Base-by-base conservation (phyloP, 2,888 invertebrate species). In the Erpobdella octoculata region DNA sequence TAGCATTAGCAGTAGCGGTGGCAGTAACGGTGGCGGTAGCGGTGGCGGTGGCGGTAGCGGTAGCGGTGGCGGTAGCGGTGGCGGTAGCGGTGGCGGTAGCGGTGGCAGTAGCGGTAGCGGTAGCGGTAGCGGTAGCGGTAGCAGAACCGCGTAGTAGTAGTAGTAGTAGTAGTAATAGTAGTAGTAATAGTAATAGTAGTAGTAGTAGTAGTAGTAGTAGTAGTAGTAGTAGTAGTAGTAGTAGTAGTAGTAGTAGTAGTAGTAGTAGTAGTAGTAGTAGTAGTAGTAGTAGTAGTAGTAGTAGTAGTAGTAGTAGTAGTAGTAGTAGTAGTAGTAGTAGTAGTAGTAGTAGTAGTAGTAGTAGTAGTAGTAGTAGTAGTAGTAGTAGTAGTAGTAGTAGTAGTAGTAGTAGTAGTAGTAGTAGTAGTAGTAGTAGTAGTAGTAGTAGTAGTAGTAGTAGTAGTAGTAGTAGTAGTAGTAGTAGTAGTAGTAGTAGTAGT, bases 161-260 rank as follows among this genome's bases (percentile, higher is more conserved):
- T 68, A 69, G 59, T 15, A 69, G 31, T 25, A 69, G 37, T 69
- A 69, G 15, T 6, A 58, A 46, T 67, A 8, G 33, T 15, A 15
- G 33, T 66, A 61, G 33, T 66, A 15, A 41, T 66, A 15, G 33
- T 8, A 15, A 41, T 15, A 15, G 6, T 8, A 59, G 33, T 66
- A 61, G 38, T 61, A 15, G 33, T 8, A 15, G 21, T 15, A 61
- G 21, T 37, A 61, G 8, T 66, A 61, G 21, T 66, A 61, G 18
- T 66, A 15, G 8, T 37, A 61, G 8, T 37, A 61, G 8, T 38
- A 61, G 21, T 66, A 61, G 18, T 66, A 61, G 18, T 66, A 61
- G 8, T 66, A 61, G 33, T 66, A 8, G 21, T 66, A 61, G 38
- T 66, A 8, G 33, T 66, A 61, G 21, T 66, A 8, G 21, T 8